Base-by-base conservation (phyloP, 2,113 vertebrate genomes). In the Tenebrosternarchus preto region DNA sequence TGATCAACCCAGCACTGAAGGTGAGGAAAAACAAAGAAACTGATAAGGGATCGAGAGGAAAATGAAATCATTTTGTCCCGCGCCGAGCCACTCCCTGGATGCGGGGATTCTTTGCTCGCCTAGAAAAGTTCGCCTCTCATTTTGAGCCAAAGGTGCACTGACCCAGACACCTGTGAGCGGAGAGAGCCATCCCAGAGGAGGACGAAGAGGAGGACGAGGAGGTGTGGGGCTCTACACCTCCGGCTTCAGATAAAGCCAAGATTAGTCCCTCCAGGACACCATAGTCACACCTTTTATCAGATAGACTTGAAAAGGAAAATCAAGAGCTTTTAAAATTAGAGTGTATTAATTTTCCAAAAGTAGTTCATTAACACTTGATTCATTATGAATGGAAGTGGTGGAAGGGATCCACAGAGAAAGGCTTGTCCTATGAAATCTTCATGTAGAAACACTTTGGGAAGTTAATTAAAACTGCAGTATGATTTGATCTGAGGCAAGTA, bases 311-410 rank as follows among this genome's bases (percentile, higher is more conserved):
- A 81, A 84, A 77, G 50, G 53, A 81, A 85, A 83, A 85, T 80
- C 80, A 2, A 85, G 85, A 73, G 78, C 66, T 36, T 74, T 84
- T 63, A 83, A 87, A 83, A 85, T 81, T 84, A 53, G 56, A 85
- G 72, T 79, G 77, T 77, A 86, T 88, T 82, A 73, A 84, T 84
- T 85, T 88, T 87, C 84, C 85, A 88, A 83, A 85, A 85, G 83
- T 76, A 85, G 83, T 83, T 88, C 85, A 86, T 86, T 86, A 86
- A 72, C 73, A 83, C 67, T 61, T 86, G 78, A 87, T 88, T 82
- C 76, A 88, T 88, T 81, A 87, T 88, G 81, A 81, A 86, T 87
- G 80, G 78, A 31, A 80, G 33, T 36, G n/a, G 31, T 56, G 63
- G 74, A 64, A 73, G 46, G 66, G 43, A 67, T 39, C 60, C 78